phyloP scores from a whole-genome alignment of 2,888 invertebrate species.

The Calephelis perditalis region DNA sequence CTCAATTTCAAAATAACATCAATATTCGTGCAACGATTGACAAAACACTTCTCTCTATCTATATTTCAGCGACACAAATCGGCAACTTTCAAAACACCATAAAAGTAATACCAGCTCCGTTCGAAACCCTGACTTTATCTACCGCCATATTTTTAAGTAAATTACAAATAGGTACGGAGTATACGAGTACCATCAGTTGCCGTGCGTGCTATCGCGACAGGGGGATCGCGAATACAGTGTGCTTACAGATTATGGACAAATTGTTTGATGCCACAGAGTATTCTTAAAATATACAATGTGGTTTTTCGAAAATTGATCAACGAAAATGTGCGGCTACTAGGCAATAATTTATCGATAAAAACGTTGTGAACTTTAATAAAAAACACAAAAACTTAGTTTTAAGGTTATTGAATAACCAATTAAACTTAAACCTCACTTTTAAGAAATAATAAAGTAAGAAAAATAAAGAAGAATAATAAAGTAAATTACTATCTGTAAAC shows the following conservation, averaged over 20 bases:
- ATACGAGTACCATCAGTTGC: slow-evolving; percentile 56
- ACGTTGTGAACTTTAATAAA: too few relatives aligned
- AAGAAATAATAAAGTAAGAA: too few relatives aligned
- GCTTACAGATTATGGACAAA: slow-evolving; percentile 44
- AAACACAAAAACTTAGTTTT: too few relatives aligned
- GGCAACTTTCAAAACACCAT: slow-evolving; percentile 24
- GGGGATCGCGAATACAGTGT: slow-evolving; percentile 62
- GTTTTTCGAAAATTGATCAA: too few relatives aligned
- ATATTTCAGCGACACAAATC: slow-evolving; percentile 13
- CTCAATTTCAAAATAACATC: neutral
- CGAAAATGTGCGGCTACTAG: too few relatives aligned
- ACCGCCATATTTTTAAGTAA: slow-evolving; percentile 72
- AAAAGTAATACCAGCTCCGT: slow-evolving; percentile 42
- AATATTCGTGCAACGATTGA: neutral
- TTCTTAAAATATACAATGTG: neutral
- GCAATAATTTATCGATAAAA: too few relatives aligned
- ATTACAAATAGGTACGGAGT: slow-evolving; percentile 73
- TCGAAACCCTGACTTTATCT: slow-evolving; percentile 58
- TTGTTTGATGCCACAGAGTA: slow-evolving; percentile 33
- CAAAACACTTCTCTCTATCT: neutral
- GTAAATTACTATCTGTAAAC: too few relatives aligned
- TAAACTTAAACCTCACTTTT: too few relatives aligned
- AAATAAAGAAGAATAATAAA: too few relatives aligned
- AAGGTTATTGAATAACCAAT: too few relatives aligned
- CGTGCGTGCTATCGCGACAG: slow-evolving; percentile 67